Evolutionary conservation across 2,888 invertebrate species (phyloP).

Genomic region (Ligdia adustata): DNA sequence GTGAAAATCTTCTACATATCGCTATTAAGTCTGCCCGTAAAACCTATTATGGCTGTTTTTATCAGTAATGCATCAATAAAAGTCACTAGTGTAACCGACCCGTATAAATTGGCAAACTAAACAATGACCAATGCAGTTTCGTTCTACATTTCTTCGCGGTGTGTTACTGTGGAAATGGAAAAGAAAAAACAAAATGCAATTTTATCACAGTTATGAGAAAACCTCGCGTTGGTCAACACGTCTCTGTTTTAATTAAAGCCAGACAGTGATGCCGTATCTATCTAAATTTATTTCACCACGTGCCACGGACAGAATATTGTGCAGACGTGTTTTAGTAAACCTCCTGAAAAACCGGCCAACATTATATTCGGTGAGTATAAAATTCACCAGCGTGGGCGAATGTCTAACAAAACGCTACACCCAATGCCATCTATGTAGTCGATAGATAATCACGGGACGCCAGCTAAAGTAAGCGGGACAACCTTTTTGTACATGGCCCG

Average conservation of each 20-base stretch:
- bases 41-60: constrained; percentile 79
- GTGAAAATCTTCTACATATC: constrained; percentile 68
- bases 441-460: constrained; percentile 63
- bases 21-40: constrained; percentile 79
- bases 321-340: constrained; percentile 61
- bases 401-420: constrained; percentile 50
- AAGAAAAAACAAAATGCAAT: constrained; percentile 63
- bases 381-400: constrained; percentile 31
- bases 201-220: constrained; percentile 81
- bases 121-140: constrained; percentile 80
- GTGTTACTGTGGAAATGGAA: constrained; percentile 73
- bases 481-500: constrained; percentile 67
- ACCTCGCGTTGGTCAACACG: constrained; percentile 78
- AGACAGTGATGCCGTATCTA: constrained; percentile 61
- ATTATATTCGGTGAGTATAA: constrained; percentile 64
- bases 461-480: constrained; percentile 47
- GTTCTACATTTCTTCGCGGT: constrained; percentile 77
- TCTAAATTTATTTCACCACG: constrained; percentile 65
- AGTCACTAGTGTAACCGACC: constrained; percentile 81
- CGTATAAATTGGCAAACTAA: constrained; percentile 84
- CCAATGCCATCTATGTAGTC: constrained; percentile 75
- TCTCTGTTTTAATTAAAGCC: constrained; percentile 76
- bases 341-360: constrained; percentile 57
- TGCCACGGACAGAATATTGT: constrained; percentile 55
- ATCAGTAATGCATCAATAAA: constrained; percentile 83